These are phyloP conservation scores for Halcyon smyrnensis DNA, from an alignment of 2,797 vertebrate genomes.

Conservation along the genomic window DNA sequence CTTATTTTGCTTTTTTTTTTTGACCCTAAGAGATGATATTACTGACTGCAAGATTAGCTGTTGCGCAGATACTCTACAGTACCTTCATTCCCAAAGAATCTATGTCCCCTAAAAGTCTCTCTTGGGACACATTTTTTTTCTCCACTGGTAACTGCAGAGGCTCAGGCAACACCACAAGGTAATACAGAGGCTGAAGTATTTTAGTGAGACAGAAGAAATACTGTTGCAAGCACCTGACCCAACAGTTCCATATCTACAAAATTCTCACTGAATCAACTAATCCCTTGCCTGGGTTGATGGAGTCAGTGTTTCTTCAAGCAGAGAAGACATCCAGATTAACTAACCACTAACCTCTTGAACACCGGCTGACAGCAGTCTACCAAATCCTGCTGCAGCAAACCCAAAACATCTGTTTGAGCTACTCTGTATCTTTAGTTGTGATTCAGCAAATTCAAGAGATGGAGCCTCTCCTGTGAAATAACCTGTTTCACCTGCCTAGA, in stretches of 20 bases:
- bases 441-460: not conserved
- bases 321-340: not conserved
- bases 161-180: not conserved
- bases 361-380: not conserved
- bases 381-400: not conserved
- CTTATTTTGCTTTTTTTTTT: not conserved
- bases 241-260: not conserved
- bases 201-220: not conserved
- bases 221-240: not conserved
- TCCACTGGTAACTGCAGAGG: not conserved
- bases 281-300: not conserved
- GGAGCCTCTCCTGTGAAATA: not conserved
- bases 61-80: not conserved
- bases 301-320: not conserved
- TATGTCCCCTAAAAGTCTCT: not conserved
- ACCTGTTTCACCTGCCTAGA: not conserved
- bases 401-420: not conserved
- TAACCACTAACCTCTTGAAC: not conserved
- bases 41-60: not conserved
- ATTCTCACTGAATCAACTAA: not conserved
- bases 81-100: not conserved
- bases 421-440: not conserved
- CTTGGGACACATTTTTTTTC: not conserved
- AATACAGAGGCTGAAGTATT: not conserved
- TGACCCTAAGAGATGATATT: not conserved